Evolutionary conservation across 2,797 vertebrate species (phyloP).

Genomic region (Echeneis naucrates): DNA sequence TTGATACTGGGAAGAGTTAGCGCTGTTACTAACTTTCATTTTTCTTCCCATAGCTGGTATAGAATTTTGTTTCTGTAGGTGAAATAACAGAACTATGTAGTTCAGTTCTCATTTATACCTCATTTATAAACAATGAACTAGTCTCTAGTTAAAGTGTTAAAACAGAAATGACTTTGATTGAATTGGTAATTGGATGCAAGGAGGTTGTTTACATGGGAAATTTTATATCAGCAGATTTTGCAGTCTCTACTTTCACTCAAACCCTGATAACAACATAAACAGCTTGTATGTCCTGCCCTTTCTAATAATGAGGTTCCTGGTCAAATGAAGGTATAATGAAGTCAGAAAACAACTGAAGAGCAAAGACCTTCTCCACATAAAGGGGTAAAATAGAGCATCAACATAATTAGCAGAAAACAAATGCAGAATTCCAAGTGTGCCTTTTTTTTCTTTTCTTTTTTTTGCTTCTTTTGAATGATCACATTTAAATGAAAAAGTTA

Average conservation of each 20-base stretch:
- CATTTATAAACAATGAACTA: too few species aligned
- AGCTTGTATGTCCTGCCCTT: background rate
- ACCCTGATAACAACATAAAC: background rate
- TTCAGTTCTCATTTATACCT: too few species aligned
- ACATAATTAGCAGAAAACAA: background rate
- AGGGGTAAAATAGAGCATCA: background rate
- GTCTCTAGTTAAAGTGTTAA: too few species aligned
- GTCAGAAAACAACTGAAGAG: conserved; percentile 1
- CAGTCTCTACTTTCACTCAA: background rate
- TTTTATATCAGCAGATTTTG: background rate
- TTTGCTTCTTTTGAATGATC: conserved; percentile 4
- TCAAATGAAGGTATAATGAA: conserved; percentile 9
- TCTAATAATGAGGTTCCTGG: background rate
- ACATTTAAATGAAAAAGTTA: conserved; percentile 21
- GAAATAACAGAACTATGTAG: too few species aligned
- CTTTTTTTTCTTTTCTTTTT: too few species aligned
- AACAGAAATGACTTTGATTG: background rate
- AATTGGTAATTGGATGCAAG: background rate
- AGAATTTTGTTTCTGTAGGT: too few species aligned
- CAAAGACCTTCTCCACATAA: conserved; percentile 2
- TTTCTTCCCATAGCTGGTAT: too few species aligned
- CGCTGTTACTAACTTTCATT: too few species aligned
- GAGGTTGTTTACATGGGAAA: too few species aligned
- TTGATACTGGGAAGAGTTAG: too few species aligned
- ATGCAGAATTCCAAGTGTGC: background rate